Conservation (phyloP, 2,797 vertebrate species). For the Schizopygopsis malacanthus region DNA sequence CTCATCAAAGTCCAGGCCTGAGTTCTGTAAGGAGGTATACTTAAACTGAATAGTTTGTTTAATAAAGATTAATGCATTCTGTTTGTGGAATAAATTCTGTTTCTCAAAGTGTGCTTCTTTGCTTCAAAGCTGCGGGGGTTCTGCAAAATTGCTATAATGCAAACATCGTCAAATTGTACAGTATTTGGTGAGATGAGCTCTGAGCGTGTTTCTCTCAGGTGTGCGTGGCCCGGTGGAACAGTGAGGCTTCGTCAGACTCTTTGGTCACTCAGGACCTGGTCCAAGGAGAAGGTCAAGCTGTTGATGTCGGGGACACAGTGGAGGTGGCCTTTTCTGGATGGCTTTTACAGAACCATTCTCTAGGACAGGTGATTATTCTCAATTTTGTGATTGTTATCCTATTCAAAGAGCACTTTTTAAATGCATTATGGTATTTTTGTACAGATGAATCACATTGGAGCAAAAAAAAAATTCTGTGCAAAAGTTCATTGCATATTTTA, state of each 20-base stretch:
- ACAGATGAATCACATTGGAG: neutral
- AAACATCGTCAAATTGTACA: neutral
- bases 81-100: neutral
- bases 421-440: neutral
- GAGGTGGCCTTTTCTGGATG: constrained; percentile 82
- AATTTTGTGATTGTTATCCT: neutral
- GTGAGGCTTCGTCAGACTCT: constrained; percentile 68
- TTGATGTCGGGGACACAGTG: constrained; percentile 81
- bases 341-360: constrained; percentile 79
- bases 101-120: neutral
- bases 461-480: neutral
- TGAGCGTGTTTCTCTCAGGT: constrained; percentile 69
- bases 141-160: neutral
- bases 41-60: neutral
- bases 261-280: constrained; percentile 81
- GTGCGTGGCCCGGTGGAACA: constrained; percentile 83
- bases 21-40: constrained; percentile 84
- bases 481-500: neutral
- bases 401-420: neutral
- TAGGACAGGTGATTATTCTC: constrained; percentile 76
- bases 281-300: constrained; percentile 78
- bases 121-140: neutral
- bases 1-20: constrained; percentile 77
- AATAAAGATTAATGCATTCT: neutral
- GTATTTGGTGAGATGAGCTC: neutral